Evolutionary conservation across 2,113 vertebrate species (phyloP).

Genomic region (Perccottus glenii): DNA sequence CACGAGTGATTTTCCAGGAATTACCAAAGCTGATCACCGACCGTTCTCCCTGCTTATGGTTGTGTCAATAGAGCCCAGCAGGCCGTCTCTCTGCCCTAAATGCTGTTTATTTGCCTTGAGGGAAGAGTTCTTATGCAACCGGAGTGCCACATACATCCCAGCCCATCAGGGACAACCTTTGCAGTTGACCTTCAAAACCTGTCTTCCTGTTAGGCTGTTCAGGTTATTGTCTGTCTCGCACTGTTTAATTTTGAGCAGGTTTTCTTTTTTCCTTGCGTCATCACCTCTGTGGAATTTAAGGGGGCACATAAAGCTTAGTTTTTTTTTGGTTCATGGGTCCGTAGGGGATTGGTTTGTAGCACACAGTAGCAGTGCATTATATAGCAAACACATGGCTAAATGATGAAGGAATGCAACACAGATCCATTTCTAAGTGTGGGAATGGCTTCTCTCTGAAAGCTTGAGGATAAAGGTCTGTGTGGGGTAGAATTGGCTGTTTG

Average conservation of each 20-base stretch:
- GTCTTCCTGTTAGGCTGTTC: conserved; percentile 48
- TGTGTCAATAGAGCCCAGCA: conserved; percentile 62
- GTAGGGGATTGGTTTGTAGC: conserved; percentile 14
- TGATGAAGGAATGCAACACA: conserved; percentile 43
- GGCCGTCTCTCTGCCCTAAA: conserved; percentile 48
- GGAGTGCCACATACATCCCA: conserved; percentile 31
- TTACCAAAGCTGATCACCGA: conserved; percentile 35
- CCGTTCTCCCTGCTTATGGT: conserved; percentile 57
- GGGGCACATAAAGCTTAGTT: background rate
- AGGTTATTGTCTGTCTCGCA: background rate
- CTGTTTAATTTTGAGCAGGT: conserved; percentile 3
- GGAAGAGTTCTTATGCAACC: conserved; percentile 56
- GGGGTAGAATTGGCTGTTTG: conserved; percentile 58
- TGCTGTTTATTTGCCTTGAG: conserved; percentile 64
- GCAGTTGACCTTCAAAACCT: conserved; percentile 40
- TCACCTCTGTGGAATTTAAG: conserved; percentile 12
- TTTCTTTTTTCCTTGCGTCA: conserved; percentile 5
- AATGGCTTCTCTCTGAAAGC: conserved; percentile 33
- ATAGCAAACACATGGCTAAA: conserved; percentile 38
- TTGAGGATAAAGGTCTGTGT: conserved; percentile 54
- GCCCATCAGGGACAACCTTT: conserved; percentile 38
- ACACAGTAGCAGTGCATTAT: conserved; percentile 20
- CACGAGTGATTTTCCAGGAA: conserved; percentile 43
- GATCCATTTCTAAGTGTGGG: conserved; percentile 45
- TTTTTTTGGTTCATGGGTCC: conserved; percentile 1